Evolutionary conservation across 1,140 invertebrate species (phyloP), one percentile per base, ranked within the genome.

Genomic region (Medauroidea extradentata): DNA sequence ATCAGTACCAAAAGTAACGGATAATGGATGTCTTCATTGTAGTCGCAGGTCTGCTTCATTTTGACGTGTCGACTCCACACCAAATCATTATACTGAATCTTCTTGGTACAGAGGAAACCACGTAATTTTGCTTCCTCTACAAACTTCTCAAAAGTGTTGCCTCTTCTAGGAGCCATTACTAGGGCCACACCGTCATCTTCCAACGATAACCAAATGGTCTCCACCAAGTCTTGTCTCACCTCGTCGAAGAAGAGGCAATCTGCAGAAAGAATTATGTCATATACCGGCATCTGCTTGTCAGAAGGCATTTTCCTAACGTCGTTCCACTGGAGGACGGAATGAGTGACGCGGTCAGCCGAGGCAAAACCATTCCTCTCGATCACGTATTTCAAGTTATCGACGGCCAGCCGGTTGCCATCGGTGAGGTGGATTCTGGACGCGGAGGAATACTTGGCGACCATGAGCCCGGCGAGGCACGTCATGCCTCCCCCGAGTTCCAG

Each of bases 241-340:
- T 91, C 88, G 70, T 92, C 89, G 74, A 92, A 93, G 75, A 92
- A 93, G 43, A 92, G 71, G 72, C 90, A 92, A 71, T 91, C 89
- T 8, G 90, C 88, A 66, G 86, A 88, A 1, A 91, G 71, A 29
- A 91, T 82, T 21, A 85, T 76, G 73, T 91, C 88, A 72, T 85
- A 90, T 46, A 68, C n/a, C 18, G 23, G 38, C 21, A 56, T 16
- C 5, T 38, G 46, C n/a, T 58, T 38, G 24, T 19, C 41, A 39
- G 43, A 9, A 16, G 19, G 24, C 14, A 9, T 44, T 16, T 21
- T 19, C 14, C 41, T 25, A 49, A 54, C 16, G 48, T 60, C 60
- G 23, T 64, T 74, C 81, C 81, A 83, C 67, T 81, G 75, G 2
- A 83, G 65, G 11, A 82, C 75, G 8, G 67, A 66, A 54, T 68